Percentiles rank a stretch among this genome's conserved stretches.
These are phyloP conservation scores for Tenthredo livida DNA, from an alignment of 2,888 invertebrate species.

Conservation along the genomic window DNA sequence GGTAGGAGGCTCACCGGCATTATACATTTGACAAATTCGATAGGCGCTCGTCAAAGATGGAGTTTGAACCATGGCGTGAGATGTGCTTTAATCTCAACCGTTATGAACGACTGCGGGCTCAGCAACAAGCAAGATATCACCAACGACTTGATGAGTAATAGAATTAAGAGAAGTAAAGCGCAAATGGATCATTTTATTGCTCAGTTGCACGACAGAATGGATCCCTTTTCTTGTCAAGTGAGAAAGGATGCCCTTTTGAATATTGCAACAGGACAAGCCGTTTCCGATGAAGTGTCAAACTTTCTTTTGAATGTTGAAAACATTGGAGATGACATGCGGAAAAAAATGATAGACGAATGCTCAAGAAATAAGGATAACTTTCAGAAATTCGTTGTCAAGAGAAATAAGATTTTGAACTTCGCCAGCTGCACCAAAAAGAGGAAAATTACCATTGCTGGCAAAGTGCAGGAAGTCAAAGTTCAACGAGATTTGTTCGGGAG, in stretches of 20 bases:
- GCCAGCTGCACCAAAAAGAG: no score
- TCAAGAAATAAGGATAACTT: no score
- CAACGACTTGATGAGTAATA: not conserved
- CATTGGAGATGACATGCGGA: no score
- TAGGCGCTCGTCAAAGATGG: conserved; percentile 67
- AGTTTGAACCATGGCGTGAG: conserved; percentile 8
- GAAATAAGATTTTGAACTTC: no score
- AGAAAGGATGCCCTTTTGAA: not conserved
- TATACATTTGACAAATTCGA: conserved; percentile 62
- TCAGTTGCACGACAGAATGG: not conserved
- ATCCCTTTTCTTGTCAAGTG: not conserved
- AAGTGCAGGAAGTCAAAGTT: not conserved
- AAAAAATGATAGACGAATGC: no score
- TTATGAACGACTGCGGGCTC: conserved; percentile 1
- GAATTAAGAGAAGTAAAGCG: not conserved
- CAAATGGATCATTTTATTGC: not conserved
- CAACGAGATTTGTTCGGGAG: not conserved
- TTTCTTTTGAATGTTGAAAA: no score
- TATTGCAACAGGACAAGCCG: not conserved
- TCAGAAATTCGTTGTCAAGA: no score
- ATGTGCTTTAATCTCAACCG: conserved; percentile 6
- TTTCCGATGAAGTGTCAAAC: not conserved
- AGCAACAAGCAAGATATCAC: not conserved
- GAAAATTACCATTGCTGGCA: not conserved
- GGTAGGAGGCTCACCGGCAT: conserved; percentile 61